phyloP scores from a whole-genome alignment of 2,113 vertebrate genomes.

The Oreochromis niloticus region DNA sequence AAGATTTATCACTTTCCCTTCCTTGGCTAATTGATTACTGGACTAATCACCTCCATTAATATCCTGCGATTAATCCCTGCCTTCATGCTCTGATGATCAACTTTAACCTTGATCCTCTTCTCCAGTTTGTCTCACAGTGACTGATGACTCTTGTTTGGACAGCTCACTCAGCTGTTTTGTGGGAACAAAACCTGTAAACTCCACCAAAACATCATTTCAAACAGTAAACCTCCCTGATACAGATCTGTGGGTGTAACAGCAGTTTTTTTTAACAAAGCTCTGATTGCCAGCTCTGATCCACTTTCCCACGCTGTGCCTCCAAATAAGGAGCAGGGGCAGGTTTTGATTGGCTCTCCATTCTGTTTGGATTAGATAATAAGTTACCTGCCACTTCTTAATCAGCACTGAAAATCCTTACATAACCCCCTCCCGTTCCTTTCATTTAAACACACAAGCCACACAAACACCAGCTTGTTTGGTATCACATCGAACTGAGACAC shows the following conservation, averaged over 20 bases:
- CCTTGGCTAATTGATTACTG: background rate
- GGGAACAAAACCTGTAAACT: constrained; percentile 28
- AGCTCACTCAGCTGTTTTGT: constrained; percentile 16
- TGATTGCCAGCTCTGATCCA: background rate
- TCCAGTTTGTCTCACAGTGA: background rate
- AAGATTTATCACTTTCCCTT: background rate
- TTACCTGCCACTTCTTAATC: constrained; percentile 45
- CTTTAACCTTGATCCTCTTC: background rate
- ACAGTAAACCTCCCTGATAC: background rate
- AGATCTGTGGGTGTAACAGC: background rate
- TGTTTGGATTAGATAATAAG: constrained; percentile 42
- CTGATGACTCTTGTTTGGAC: background rate
- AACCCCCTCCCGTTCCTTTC: background rate
- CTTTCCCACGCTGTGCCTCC: constrained; percentile 35
- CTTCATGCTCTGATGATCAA: background rate
- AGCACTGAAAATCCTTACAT: background rate
- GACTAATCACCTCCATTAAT: background rate
- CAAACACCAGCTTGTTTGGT: constrained; percentile 4
- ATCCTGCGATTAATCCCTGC: background rate
- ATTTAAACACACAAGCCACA: background rate
- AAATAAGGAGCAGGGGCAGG: background rate
- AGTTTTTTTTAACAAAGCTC: background rate
- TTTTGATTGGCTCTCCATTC: constrained; percentile 13
- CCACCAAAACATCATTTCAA: background rate
- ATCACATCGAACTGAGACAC: constrained; percentile 13